Percentiles rank a stretch among this genome's conserved stretches.
These are phyloP conservation scores for Sebastes jordani DNA, from an alignment of 2,797 vertebrate species.

Conservation along the genomic window DNA sequence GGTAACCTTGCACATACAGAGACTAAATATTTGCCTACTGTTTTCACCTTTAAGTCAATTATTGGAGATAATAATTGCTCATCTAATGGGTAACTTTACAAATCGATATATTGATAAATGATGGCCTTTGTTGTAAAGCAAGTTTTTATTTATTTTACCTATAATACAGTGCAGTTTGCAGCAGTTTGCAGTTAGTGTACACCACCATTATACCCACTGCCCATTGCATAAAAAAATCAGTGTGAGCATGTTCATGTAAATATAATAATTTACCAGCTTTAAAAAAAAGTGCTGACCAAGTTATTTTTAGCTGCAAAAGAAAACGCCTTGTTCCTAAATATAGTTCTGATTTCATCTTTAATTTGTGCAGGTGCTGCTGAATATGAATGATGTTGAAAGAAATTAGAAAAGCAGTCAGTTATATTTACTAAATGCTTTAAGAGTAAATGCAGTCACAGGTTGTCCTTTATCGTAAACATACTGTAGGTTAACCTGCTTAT, in stretches of 20 bases:
- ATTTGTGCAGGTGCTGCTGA: slow-evolving; percentile 7
- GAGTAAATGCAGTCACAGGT: not conserved
- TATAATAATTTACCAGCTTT: not conserved
- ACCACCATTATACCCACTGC: not conserved
- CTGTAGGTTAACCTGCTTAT: not conserved
- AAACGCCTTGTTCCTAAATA: slow-evolving; percentile 32
- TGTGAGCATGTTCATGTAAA: not conserved
- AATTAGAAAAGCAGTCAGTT: not conserved
- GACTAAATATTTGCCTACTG: not conserved
- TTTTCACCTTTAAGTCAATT: not conserved
- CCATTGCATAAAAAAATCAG: not conserved
- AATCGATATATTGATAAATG: not conserved
- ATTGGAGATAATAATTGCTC: not conserved
- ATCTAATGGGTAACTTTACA: not conserved
- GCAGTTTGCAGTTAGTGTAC: not conserved
- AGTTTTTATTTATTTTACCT: not conserved
- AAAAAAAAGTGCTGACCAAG: not conserved
- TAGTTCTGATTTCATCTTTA: slow-evolving; percentile 32
- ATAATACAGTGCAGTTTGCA: too few relatives aligned
- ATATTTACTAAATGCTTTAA: not conserved
- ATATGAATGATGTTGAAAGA: not conserved
- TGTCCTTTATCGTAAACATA: not conserved
- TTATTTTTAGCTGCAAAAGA: slow-evolving; percentile 38
- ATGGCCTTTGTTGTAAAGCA: not conserved
- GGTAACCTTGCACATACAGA: not conserved